Conservation (phyloP, 2,797 vertebrate genomes). For the Pangasius krempfi region DNA sequence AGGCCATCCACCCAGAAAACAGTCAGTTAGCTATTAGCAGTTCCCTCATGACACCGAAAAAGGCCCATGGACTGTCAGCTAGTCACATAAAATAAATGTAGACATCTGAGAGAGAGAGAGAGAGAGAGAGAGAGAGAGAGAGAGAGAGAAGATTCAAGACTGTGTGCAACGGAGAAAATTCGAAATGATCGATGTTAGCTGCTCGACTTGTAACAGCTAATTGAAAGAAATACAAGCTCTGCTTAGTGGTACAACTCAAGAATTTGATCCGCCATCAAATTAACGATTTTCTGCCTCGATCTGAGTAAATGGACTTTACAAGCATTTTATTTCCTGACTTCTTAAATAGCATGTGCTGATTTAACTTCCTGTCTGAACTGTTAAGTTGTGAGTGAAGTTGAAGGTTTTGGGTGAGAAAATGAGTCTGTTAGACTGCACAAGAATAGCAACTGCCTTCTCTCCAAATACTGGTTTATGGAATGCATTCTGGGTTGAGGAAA, state of each 20-base stretch:
- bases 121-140: constrained; percentile 4
- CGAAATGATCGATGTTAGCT: constrained; percentile 35
- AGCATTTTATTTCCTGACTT: constrained; percentile 26
- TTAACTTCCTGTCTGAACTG: constrained; percentile 20
- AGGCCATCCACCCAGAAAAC: constrained; percentile 32
- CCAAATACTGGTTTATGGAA: neutral
- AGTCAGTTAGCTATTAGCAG: constrained; percentile 34
- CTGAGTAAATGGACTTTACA: constrained; percentile 6
- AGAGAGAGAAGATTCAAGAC: neutral
- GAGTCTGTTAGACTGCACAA: neutral
- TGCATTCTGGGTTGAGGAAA: neutral
- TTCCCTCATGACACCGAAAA: constrained; percentile 25
- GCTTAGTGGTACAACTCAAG: neutral
- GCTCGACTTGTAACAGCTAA: constrained; percentile 14
- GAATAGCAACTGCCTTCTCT: neutral
- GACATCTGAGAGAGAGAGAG: constrained; percentile 28
- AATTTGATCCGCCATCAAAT: constrained; percentile 37
- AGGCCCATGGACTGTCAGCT: constrained; percentile 23
- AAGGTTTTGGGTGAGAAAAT: neutral
- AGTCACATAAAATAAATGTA: constrained; percentile 35
- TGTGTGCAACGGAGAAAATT: neutral
- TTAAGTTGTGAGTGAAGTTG: constrained; percentile 3
- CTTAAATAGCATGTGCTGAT: constrained; percentile 17
- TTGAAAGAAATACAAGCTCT: constrained; percentile 33
- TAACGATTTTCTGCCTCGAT: constrained; percentile 25